Percentiles rank a stretch among this genome's conserved stretches.
Conservation (phyloP, 2,113 vertebrate genomes). For the Rhabdornis inornatus region DNA sequence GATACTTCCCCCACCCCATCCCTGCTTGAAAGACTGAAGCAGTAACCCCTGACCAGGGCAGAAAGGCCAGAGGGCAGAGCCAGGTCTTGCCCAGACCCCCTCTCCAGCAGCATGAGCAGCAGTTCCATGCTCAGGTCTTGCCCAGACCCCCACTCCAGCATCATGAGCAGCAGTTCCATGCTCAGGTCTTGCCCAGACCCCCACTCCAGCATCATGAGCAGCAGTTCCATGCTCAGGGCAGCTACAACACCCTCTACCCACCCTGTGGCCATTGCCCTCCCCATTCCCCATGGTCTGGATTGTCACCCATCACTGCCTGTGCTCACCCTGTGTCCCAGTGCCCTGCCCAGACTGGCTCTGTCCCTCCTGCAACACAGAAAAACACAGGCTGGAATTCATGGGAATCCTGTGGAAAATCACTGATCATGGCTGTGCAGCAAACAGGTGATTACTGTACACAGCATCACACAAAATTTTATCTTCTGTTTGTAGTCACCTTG, state of each 20-base stretch:
- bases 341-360: fast-evolving
- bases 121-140: background rate
- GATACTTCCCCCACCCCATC: fast-evolving
- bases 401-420: background rate
- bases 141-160: background rate
- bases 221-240: background rate
- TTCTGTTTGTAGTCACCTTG: background rate
- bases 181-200: background rate
- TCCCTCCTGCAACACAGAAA: background rate
- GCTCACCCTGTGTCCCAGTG: background rate
- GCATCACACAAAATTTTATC: background rate
- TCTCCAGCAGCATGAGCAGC: background rate
- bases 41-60: background rate
- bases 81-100: background rate
- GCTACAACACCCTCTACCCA: background rate
- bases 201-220: fast-evolving
- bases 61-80: background rate
- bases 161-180: fast-evolving
- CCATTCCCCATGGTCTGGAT: fast-evolving
- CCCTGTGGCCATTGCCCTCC: fast-evolving
- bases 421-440: background rate
- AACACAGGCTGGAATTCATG: background rate
- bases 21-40: background rate
- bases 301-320: background rate
- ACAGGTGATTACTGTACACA: background rate